Evolutionary conservation across 2,888 invertebrate genomes (phyloP), one percentile per base, ranked within the genome.

Genomic region (Chymomyza procnemis): DNA sequence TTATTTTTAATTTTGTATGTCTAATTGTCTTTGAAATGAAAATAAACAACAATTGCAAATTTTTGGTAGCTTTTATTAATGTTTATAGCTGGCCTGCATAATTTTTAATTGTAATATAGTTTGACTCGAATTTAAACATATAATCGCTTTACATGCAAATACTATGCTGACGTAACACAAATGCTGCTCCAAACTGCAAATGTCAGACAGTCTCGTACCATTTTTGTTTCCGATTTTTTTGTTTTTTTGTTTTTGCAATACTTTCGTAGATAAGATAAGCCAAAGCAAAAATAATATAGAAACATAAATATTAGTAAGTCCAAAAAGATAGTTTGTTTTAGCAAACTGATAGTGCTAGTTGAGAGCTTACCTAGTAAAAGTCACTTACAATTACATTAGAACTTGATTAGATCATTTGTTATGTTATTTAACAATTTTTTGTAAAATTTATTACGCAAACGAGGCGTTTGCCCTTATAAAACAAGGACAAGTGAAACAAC

Each of bases 1-100:
- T 83, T 83, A 82, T 85, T 87, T 83, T 85, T 81, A 85, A 82
- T 87, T 87, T 79, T 87, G 19, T 85, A 78, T 83, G 83, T 78
- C 85, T 76, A 87, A 82, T 84, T 86, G 87, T 86, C 86, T 86
- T 86, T 86, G 86, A 75, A 34, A 34, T 9, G 2, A 41, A 41
- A 41, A 41, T 12, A 41, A 41, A 41, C 9, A 41, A 41, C 34
- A 41, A 41, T 41, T 41, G 34, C 34, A 41, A 41, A 41, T 41
- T 41, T 41, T 41, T 41, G 34, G 34, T 41, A 12, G 34, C 34
- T 74, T 73, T 69, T 76, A 69, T 26, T 52, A 41, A 12, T 41
- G 26, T 41, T 41, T 41, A 41, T 41, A 2, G 61, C 55, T 66
- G 46, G 46, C 57, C 66, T 79, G 34, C 34, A 41, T 41, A 12